Conservation (phyloP, 2,888 invertebrate genomes). For the Orthosia gracilis region DNA sequence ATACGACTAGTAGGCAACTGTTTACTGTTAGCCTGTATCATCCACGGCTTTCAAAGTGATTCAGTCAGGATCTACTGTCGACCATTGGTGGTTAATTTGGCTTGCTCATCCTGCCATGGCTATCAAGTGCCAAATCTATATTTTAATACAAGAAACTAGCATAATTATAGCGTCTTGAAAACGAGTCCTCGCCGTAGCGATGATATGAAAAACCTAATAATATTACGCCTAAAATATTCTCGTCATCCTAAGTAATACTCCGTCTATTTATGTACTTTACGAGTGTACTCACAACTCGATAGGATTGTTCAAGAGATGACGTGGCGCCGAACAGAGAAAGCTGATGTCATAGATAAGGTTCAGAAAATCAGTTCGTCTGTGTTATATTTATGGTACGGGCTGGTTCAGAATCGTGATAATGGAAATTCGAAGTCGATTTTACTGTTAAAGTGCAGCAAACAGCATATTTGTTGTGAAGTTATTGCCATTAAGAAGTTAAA, state of each 20-base stretch:
- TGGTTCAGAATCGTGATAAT: neutral
- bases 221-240: neutral
- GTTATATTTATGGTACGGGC: neutral
- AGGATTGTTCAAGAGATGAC: slow-evolving; percentile 50
- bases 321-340: slow-evolving; percentile 28
- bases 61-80: too few relatives aligned
- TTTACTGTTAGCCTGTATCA: too few relatives aligned
- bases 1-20: neutral
- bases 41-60: too few relatives aligned
- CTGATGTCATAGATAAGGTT: slow-evolving; percentile 48
- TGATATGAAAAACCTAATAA: slow-evolving; percentile 9
- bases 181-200: neutral
- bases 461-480: neutral
- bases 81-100: too few relatives aligned
- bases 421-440: neutral
- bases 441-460: neutral
- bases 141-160: too few relatives aligned
- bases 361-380: slow-evolving; percentile 34
- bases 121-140: too few relatives aligned
- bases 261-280: slow-evolving; percentile 34
- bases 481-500: neutral
- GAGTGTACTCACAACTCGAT: slow-evolving; percentile 31
- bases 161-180: neutral
- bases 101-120: too few relatives aligned
- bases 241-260: neutral